Evolutionary conservation across 2,888 invertebrate species (phyloP).

Genomic region (Cosmia pyralina): DNA sequence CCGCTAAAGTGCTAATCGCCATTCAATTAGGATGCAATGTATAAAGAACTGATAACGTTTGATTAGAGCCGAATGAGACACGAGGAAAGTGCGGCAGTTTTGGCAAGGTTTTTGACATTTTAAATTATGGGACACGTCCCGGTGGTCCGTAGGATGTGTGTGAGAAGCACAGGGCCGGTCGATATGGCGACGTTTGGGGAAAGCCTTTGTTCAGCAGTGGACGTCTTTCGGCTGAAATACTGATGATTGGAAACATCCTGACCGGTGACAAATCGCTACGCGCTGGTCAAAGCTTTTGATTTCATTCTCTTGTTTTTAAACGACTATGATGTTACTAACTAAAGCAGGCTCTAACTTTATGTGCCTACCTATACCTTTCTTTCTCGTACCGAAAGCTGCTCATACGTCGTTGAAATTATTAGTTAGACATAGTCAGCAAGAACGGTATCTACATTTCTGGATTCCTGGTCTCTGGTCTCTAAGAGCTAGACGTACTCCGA

Average conservation of each 20-base stretch:
- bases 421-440: background rate
- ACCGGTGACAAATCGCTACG: background rate
- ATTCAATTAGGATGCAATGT: slow-evolving; percentile 12
- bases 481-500: background rate
- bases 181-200: background rate
- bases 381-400: too few relatives aligned
- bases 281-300: background rate
- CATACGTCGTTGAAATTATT: background rate
- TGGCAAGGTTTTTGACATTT: background rate
- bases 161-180: too few relatives aligned
- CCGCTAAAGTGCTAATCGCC: slow-evolving; percentile 31
- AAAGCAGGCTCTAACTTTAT: background rate
- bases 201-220: too few relatives aligned
- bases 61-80: slow-evolving; percentile 19
- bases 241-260: background rate
- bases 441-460: background rate
- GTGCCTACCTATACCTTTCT: background rate
- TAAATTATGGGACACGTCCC: background rate
- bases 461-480: too few relatives aligned
- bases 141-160: background rate
- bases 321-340: background rate
- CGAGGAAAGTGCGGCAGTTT: background rate
- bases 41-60: slow-evolving; percentile 32
- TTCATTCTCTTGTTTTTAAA: too few relatives aligned
- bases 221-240: background rate